Evolutionary conservation across 2,888 invertebrate genomes (phyloP), one percentile per base, ranked within the genome.

Genomic region (Sphaerophoria taeniata): DNA sequence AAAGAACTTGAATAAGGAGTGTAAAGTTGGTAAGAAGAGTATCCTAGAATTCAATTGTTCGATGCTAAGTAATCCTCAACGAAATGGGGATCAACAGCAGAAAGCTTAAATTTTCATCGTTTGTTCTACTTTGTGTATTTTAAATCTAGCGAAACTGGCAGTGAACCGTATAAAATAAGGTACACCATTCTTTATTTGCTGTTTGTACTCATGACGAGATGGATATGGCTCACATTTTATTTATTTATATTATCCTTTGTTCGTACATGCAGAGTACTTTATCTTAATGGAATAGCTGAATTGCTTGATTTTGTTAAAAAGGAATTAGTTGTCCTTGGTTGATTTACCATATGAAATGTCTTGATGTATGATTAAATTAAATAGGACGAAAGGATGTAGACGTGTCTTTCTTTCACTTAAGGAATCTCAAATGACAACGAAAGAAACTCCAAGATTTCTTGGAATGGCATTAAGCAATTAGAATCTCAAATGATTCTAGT

Each of bases 11-110:
- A n/a, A 47, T 2, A 4, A 58, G 12, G 12, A 24, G 24, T 24
- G 24, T 33, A 60, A 2, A 3, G 39, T 39, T 0, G 6, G 6
- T 39, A 7, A 39, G 9, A 39, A 3, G 47, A n/a, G 6, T 16
- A 49, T 65, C 49, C 49, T 49, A 34, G 34, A 65, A 34, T 49
- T 56, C 11, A 34, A 74, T 47, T 56, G 55, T 65, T 65, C 65
- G 55, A 63, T 73, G 63, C 47, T 63, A n/a, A 63, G 73, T 56
- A 34, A 63, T 31, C 39, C 55, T 45, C 63, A 24, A 4, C 6
- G 45, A 16, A 45, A 47, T 34, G 63, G 31, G 63, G 34, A 63
- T 34, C 63, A 49, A 34, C 63, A 31, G 14, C 34, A 24, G 24
- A 24, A 24, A 24, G 47, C 63, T 47, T 45, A n/a, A 1, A 63